Conservation (phyloP, 1,140 invertebrate genomes). For the Stegodyphus dumicola region DNA sequence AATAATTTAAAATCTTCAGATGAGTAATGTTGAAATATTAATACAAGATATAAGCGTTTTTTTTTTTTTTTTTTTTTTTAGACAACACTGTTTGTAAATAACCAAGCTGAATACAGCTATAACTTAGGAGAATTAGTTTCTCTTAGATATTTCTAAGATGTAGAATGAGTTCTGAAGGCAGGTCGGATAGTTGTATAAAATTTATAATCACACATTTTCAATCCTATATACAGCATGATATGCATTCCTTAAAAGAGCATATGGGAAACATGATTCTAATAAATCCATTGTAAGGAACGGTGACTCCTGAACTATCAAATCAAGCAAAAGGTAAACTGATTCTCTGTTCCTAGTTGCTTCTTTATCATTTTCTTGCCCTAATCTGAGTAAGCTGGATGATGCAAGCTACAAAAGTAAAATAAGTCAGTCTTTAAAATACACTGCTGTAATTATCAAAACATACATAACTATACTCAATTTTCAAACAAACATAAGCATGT, state of each 20-base stretch:
- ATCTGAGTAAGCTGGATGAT: constrained; percentile 90
- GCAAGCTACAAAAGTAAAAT: constrained; percentile 75
- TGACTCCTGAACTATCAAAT: constrained; percentile 96
- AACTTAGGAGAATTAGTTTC: background rate
- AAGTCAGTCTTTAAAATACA: background rate
- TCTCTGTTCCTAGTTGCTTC: constrained; percentile 93
- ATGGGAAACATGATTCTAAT: constrained; percentile 97
- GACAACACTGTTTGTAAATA: background rate
- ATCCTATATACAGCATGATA: constrained; percentile 90
- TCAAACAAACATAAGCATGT: background rate
- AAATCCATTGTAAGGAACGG: constrained; percentile 98
- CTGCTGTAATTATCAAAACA: too few relatives aligned
- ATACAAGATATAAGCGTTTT: too few relatives aligned
- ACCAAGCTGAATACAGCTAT: background rate
- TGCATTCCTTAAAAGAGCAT: constrained; percentile 94
- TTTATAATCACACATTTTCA: constrained; percentile 52
- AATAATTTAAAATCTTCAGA: background rate
- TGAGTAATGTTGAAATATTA: too few relatives aligned
- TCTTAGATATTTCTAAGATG: background rate
- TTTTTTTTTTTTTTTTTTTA: background rate
- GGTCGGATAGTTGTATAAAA: background rate
- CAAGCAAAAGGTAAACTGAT: constrained; percentile 93
- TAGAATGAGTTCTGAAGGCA: background rate
- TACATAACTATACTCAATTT: background rate
- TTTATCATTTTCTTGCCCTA: constrained; percentile 95